Conservation (phyloP, 2,797 vertebrate genomes). For the Schizopygopsis malacanthus region DNA sequence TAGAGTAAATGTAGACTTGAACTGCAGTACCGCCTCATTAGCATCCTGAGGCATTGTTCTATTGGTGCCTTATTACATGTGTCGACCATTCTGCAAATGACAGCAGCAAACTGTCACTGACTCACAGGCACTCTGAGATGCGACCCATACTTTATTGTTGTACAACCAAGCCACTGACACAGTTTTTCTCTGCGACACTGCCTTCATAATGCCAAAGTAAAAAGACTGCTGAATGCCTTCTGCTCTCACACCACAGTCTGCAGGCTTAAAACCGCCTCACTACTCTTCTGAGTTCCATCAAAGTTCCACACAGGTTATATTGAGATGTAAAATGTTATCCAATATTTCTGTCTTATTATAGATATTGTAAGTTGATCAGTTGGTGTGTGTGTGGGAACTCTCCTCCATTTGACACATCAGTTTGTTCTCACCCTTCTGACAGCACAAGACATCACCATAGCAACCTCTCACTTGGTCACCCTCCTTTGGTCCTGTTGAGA, state of each 20-base stretch:
- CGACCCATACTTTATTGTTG: slow-evolving; percentile 1
- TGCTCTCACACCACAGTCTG: slow-evolving; percentile 7
- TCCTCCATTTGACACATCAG: slow-evolving; percentile 14
- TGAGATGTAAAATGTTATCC: slow-evolving; percentile 17
- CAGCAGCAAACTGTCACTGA: not conserved
- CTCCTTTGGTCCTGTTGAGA: slow-evolving; percentile 9
- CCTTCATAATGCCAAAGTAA: not conserved
- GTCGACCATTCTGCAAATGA: not conserved
- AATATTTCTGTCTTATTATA: not conserved
- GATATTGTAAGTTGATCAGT: slow-evolving; percentile 6
- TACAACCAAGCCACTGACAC: not conserved
- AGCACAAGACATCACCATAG: slow-evolving; percentile 29
- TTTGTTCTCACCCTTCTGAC: slow-evolving; percentile 32
- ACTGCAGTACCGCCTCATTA: not conserved
- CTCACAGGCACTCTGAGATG: slow-evolving; percentile 3
- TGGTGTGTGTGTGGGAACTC: slow-evolving; percentile 13
- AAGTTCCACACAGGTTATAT: not conserved
- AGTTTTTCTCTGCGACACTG: not conserved
- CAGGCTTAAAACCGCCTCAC: not conserved
- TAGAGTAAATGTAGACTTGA: not conserved
- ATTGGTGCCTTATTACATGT: not conserved
- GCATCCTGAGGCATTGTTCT: not conserved
- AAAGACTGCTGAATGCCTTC: slow-evolving; percentile 12
- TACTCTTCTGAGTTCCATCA: slow-evolving; percentile 3
- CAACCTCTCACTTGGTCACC: slow-evolving; percentile 36